A percentile compares a stretch with the other conserved stretches of the same genome.
These are phyloP conservation scores for Elmis aenea DNA, from an alignment of 2,888 invertebrate genomes.

Conservation along the genomic window DNA sequence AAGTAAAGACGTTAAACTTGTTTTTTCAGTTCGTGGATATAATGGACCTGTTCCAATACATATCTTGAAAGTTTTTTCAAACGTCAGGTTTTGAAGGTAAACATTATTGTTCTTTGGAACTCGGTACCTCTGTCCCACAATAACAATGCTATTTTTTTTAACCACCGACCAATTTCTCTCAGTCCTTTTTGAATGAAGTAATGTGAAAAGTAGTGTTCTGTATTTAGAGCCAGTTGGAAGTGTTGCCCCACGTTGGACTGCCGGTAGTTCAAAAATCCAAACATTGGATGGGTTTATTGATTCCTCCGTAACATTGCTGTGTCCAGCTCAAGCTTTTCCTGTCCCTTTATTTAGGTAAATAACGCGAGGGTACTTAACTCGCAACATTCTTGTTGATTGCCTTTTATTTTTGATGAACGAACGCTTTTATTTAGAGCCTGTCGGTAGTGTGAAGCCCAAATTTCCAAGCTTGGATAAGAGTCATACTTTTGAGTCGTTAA, in stretches of 20 bases:
- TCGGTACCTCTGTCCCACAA: too few species aligned
- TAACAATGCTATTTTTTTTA: too few species aligned
- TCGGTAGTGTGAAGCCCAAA: constrained; percentile 58
- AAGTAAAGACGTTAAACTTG: too few species aligned
- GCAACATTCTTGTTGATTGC: too few species aligned
- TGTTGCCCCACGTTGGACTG: constrained; percentile 15
- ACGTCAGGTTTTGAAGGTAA: too few species aligned
- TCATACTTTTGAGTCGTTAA: constrained; percentile 53
- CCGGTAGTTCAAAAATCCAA: constrained; percentile 34
- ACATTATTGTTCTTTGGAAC: too few species aligned
- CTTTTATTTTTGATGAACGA: neutral
- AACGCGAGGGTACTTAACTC: constrained; percentile 1
- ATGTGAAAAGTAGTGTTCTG: too few species aligned
- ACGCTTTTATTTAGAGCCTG: constrained; percentile 47
- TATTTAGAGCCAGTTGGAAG: constrained; percentile 27
- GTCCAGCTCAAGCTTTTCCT: constrained; percentile 65
- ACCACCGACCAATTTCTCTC: too few species aligned
- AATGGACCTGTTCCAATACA: too few species aligned
- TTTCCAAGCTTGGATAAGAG: constrained; percentile 62
- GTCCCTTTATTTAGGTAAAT: constrained; percentile 67
- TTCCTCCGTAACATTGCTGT: constrained; percentile 50
- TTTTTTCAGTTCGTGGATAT: too few species aligned
- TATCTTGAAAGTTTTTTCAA: too few species aligned
- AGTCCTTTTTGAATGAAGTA: too few species aligned
- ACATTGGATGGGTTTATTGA: constrained; percentile 24